Conservation (phyloP, 2,797 vertebrate genomes). For the Momotus momota region DNA sequence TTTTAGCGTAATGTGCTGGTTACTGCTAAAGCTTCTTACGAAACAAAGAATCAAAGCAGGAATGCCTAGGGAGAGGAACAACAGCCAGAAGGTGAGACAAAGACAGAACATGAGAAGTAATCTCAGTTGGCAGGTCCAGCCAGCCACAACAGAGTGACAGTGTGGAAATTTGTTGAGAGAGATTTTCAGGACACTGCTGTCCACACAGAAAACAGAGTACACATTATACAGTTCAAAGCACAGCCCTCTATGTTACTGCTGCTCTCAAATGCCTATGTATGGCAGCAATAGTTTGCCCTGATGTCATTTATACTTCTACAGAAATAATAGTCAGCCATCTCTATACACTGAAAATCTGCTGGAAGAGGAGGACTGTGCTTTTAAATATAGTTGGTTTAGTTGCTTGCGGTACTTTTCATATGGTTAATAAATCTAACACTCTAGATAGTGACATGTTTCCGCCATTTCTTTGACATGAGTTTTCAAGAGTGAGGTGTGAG, state of each 20-base stretch:
- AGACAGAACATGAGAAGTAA: constrained; percentile 53
- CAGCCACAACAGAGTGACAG: constrained; percentile 40
- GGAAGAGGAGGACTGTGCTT: background rate
- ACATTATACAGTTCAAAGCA: constrained; percentile 20
- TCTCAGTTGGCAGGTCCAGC: constrained; percentile 58
- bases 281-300: background rate
- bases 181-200: background rate
- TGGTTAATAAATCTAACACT: background rate
- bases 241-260: background rate
- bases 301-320: background rate
- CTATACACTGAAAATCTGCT: background rate
- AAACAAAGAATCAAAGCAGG: constrained; percentile 22
- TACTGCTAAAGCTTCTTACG: constrained; percentile 7
- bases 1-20: background rate
- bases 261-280: background rate
- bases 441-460: background rate
- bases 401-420: background rate
- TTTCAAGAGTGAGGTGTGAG: background rate
- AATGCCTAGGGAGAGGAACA: constrained; percentile 30
- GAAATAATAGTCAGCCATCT: background rate
- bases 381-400: background rate
- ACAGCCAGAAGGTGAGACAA: constrained; percentile 54
- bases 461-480: background rate
- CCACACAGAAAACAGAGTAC: background rate
- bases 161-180: constrained; percentile 31